Conservation (phyloP, 2,888 invertebrate species). For the Drosophila nigricruria region DNA sequence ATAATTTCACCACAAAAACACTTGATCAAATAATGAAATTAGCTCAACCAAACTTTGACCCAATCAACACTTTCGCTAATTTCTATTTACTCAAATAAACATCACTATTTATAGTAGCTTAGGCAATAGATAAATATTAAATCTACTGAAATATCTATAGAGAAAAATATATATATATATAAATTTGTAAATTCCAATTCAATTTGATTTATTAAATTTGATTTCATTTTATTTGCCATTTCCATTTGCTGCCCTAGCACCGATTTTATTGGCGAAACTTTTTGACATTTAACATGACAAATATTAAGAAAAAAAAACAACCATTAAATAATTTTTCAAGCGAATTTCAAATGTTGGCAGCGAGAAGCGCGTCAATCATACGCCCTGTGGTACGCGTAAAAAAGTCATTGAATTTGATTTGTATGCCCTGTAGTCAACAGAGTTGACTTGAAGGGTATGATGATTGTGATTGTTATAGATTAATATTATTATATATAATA, state of each 20-base stretch:
- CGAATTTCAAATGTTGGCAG: slow-evolving; percentile 28
- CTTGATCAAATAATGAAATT: neutral
- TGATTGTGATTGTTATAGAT: no score
- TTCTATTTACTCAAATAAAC: neutral
- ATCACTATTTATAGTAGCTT: neutral
- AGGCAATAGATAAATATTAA: neutral
- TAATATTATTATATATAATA: neutral
- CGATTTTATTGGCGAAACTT: slow-evolving; percentile 47
- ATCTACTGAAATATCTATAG: no score
- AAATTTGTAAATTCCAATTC: neutral
- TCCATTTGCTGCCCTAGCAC: neutral
- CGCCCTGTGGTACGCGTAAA: slow-evolving; percentile 40
- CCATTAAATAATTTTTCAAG: slow-evolving; percentile 36
- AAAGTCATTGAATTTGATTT: slow-evolving; percentile 30
- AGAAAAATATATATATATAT: neutral
- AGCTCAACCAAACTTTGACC: neutral
- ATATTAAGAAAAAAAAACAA: slow-evolving; percentile 4
- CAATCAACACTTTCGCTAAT: neutral
- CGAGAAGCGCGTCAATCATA: slow-evolving; percentile 58
- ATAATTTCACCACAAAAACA: neutral
- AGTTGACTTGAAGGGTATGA: neutral
- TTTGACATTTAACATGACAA: slow-evolving; percentile 47
- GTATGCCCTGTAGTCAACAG: neutral
- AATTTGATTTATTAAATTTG: neutral
- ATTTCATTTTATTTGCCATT: slow-evolving; percentile 8